Evolutionary conservation across 2,797 vertebrate genomes (phyloP).

Genomic region (Catharus ustulatus): DNA sequence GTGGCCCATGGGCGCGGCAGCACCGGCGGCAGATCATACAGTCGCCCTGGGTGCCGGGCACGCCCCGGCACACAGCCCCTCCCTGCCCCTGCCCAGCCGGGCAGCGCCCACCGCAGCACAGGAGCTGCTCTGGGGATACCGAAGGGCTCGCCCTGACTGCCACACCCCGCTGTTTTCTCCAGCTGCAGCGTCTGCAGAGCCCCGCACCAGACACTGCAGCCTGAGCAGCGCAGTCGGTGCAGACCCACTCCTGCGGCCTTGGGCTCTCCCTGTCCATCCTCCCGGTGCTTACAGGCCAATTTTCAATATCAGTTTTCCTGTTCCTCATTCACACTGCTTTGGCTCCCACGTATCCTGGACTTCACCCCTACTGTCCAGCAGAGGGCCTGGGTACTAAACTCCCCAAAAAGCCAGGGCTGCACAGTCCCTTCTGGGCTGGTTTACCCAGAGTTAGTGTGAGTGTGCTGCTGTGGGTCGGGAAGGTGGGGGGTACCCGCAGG

Average conservation of each 20-base stretch:
- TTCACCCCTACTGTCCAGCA: not conserved
- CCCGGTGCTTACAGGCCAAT: fast-evolving
- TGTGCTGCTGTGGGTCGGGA: not conserved
- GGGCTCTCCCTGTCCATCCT: not conserved
- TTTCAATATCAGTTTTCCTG: not conserved
- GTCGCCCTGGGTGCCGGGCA: not conserved
- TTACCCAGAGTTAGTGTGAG: not conserved
- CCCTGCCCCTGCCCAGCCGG: not conserved
- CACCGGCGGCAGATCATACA: slow-evolving; percentile 27
- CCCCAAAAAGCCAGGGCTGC: not conserved
- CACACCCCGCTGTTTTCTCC: not conserved
- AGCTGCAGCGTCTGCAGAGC: fast-evolving
- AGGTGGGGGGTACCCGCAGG: fast-evolving
- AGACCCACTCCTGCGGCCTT: not conserved
- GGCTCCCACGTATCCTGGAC: not conserved
- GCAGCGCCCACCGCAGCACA: not conserved
- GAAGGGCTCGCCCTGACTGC: fast-evolving
- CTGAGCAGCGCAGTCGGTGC: fast-evolving
- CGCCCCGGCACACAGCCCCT: fast-evolving
- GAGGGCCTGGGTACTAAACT: not conserved
- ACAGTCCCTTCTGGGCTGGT: not conserved
- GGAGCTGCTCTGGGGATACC: fast-evolving
- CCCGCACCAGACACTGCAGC: fast-evolving
- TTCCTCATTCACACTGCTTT: not conserved
- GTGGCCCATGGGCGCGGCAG: not conserved